These are phyloP conservation scores for Pangasianodon gigas DNA, from an alignment of 2,113 vertebrate genomes.

Conservation along the genomic window DNA sequence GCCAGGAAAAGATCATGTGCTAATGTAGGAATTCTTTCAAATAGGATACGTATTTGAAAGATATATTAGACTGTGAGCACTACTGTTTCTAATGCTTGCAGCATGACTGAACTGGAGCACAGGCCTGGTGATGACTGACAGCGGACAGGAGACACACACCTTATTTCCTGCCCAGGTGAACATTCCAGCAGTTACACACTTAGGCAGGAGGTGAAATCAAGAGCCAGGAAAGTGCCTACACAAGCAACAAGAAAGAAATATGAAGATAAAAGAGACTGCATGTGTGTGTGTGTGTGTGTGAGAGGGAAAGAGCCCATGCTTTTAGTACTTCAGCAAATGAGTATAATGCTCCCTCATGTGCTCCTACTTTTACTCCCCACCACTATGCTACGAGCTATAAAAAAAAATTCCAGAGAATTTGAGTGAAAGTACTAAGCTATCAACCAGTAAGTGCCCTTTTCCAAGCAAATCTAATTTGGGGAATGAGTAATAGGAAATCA, in stretches of 20 bases:
- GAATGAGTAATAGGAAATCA: conserved; percentile 35
- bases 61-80: background rate
- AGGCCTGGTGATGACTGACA: conserved; percentile 16
- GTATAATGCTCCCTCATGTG: background rate
- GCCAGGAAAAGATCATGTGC: background rate
- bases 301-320: background rate
- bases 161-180: conserved; percentile 36
- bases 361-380: background rate
- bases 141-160: conserved; percentile 5
- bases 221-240: conserved; percentile 10
- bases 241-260: conserved; percentile 13
- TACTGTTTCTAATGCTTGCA: conserved; percentile 16
- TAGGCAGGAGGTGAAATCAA: background rate
- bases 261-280: background rate
- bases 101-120: conserved; percentile 24
- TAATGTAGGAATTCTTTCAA: background rate
- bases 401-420: conserved; percentile 20
- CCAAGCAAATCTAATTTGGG: conserved; percentile 25
- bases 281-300: background rate
- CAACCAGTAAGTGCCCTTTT: conserved; percentile 1
- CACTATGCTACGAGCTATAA: background rate
- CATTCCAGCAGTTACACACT: conserved; percentile 18
- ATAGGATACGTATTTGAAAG: background rate
- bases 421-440: conserved; percentile 3
- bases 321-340: background rate